Conservation (phyloP, 2,888 invertebrate species). For the Cantharis rustica region DNA sequence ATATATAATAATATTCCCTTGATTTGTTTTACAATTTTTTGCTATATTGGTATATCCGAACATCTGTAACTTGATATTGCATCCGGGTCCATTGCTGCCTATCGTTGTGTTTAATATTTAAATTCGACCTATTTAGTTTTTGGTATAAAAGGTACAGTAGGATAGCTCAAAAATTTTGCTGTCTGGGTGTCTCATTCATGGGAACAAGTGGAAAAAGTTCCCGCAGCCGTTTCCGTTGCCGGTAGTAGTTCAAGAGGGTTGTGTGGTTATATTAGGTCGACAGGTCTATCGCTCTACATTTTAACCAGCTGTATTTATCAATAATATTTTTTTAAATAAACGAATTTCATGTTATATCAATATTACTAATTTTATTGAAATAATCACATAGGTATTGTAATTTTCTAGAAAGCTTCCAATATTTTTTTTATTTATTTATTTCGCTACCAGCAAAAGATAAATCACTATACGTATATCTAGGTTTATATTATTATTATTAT, state of each 20-base stretch:
- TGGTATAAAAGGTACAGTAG: not conserved
- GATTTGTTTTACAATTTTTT: constrained; percentile 21
- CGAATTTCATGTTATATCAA: not conserved
- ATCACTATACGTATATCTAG: no score
- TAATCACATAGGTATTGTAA: not conserved
- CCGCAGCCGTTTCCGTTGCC: constrained; percentile 43
- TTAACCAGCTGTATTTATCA: not conserved
- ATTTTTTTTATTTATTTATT: no score
- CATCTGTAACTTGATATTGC: constrained; percentile 40
- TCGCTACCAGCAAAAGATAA: no score
- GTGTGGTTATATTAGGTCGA: constrained; percentile 35
- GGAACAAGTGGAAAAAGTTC: constrained; percentile 43
- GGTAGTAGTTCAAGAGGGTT: constrained; percentile 24
- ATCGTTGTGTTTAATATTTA: constrained; percentile 46
- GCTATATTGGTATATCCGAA: constrained; percentile 5
- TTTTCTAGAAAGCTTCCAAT: not conserved
- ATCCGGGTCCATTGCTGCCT: constrained; percentile 45
- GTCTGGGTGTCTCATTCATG: constrained; percentile 30
- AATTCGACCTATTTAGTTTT: constrained; percentile 12
- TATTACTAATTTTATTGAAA: not conserved
- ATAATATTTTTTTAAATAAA: not conserved
- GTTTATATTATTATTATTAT: no score
- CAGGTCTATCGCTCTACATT: constrained; percentile 29
- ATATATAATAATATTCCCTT: constrained; percentile 6
- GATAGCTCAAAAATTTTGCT: constrained; percentile 14